A percentile compares a stretch with the other conserved stretches of the same genome.
Conservation (phyloP, 2,113 vertebrate genomes). For the Oncorhynchus masou region DNA sequence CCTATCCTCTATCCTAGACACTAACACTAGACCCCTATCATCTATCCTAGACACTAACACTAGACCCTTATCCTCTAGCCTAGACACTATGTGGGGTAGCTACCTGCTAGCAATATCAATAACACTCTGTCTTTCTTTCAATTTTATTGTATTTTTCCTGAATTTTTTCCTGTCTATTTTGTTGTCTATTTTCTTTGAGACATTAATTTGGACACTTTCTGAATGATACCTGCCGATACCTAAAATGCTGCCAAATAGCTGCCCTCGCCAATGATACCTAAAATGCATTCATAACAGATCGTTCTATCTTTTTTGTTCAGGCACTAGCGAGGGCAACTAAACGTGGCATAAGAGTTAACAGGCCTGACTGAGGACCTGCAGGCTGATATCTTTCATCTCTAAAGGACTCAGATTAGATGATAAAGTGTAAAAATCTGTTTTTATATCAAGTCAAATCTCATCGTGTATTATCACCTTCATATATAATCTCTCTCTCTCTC, state of each 20-base stretch:
- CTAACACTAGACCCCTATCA: no score
- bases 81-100: no score
- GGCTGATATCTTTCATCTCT: conserved; percentile 48
- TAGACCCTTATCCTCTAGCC: no score
- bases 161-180: no score
- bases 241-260: no score
- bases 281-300: conserved; percentile 19
- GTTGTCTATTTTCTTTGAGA: no score
- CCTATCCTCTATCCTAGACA: no score
- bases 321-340: conserved; percentile 43
- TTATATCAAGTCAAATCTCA: conserved; percentile 31
- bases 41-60: no score
- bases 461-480: conserved; percentile 31
- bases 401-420: conserved; percentile 51
- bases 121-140: no score
- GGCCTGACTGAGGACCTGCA: conserved; percentile 58
- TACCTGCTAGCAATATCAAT: no score
- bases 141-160: no score
- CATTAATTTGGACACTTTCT: conserved; percentile 11
- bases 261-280: no score
- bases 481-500: not conserved
- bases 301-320: conserved; percentile 44
- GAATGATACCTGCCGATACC: conserved; percentile 53
- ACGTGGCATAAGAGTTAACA: conserved; percentile 56
- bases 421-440: conserved; percentile 58